phyloP scores from a whole-genome alignment of 37 sponge, comb jelly and placozoan genomes.

The Ephydatia muelleri region DNA sequence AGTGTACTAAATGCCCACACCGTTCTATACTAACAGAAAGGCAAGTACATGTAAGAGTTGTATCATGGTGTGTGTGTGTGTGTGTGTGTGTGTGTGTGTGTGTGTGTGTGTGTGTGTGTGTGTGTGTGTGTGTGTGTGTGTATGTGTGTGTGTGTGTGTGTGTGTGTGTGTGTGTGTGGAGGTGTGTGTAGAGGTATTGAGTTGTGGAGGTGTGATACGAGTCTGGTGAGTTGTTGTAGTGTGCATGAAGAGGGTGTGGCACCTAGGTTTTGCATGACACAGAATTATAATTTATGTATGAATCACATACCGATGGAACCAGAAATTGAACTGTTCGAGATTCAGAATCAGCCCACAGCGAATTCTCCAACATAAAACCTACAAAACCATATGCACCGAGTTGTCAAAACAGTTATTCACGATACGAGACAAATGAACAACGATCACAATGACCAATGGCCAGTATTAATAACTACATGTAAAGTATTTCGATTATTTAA shows the following conservation, averaged over 20 bases:
- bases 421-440: not conserved
- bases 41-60: not conserved
- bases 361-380: constrained; percentile 91
- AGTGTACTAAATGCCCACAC: too few relatives aligned
- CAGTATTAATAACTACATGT: too few relatives aligned
- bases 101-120: not conserved
- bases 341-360: constrained; percentile 54
- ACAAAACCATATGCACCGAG: not conserved
- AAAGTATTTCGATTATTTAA: too few relatives aligned
- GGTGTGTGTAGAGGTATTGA: too few relatives aligned
- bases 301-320: constrained; percentile 66
- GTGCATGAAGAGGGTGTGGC: too few relatives aligned
- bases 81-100: not conserved
- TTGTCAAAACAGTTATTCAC: not conserved
- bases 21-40: not conserved
- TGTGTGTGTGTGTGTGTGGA: not conserved
- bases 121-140: constrained; percentile 8
- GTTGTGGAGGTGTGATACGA: too few relatives aligned
- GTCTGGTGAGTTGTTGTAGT: too few relatives aligned
- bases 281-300: too few relatives aligned
- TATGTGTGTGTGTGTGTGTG: constrained; percentile 17
- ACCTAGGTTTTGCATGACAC: too few relatives aligned
- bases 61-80: too few relatives aligned
- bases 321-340: constrained; percentile 87
- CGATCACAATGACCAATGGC: too few relatives aligned